These are phyloP conservation scores for Drepana falcataria DNA, from an alignment of 2,888 invertebrate genomes.

Conservation along the genomic window DNA sequence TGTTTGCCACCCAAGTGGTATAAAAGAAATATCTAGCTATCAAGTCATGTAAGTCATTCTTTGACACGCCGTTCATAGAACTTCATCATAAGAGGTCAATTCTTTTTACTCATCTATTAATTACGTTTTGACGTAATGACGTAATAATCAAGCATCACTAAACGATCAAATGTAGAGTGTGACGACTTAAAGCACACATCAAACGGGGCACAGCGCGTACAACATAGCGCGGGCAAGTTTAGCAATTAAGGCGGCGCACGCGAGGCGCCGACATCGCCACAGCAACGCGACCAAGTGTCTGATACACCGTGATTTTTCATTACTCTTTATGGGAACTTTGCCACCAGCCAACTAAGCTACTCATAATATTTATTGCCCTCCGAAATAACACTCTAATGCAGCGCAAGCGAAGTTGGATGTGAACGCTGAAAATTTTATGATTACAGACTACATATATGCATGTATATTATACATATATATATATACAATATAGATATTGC, in stretches of 20 bases:
- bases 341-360: background rate
- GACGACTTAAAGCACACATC: slow-evolving; percentile 4
- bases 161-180: too few relatives aligned
- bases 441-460: too few relatives aligned
- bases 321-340: slow-evolving; percentile 38
- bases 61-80: too few relatives aligned
- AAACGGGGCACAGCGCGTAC: slow-evolving; percentile 24
- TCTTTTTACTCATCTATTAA: too few relatives aligned
- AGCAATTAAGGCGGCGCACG: slow-evolving; percentile 16
- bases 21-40: too few relatives aligned
- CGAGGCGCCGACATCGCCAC: slow-evolving; percentile 59
- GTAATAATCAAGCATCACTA: too few relatives aligned
- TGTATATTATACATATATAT: too few relatives aligned
- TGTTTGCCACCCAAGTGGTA: too few relatives aligned
- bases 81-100: too few relatives aligned
- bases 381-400: background rate
- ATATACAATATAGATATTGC: too few relatives aligned
- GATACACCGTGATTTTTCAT: slow-evolving; percentile 35
- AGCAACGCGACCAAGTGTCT: slow-evolving; percentile 33
- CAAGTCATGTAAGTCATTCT: too few relatives aligned
- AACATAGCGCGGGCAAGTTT: slow-evolving; percentile 30
- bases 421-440: background rate
- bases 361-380: slow-evolving; percentile 2
- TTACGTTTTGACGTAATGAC: too few relatives aligned
- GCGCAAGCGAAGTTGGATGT: background rate